phyloP scores from a whole-genome alignment of 2,888 invertebrate genomes.

The Acleris emargana region DNA sequence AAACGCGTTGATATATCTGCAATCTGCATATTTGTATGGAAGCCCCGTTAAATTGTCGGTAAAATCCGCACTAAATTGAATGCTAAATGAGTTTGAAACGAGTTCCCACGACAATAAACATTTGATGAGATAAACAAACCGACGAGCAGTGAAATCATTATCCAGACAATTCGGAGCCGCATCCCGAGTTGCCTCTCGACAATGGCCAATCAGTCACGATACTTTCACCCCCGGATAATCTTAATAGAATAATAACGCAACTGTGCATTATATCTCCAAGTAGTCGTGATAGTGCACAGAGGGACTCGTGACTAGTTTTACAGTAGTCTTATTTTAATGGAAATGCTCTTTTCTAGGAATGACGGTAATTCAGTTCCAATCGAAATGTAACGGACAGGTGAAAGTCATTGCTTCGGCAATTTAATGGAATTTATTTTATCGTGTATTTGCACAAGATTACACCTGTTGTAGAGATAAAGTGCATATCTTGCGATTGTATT shows the following conservation, averaged over 20 bases:
- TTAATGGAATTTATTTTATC: constrained; percentile 53
- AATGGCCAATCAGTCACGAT: constrained; percentile 73
- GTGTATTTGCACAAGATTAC: constrained; percentile 45
- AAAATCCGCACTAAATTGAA: constrained; percentile 61
- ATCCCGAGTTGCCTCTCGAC: constrained; percentile 58
- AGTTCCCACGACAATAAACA: constrained; percentile 76
- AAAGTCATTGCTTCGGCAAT: constrained; percentile 54
- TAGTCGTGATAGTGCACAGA: constrained; percentile 76
- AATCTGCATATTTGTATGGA: constrained; percentile 9
- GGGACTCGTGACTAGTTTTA: constrained; percentile 77
- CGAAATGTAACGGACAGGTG: constrained; percentile 69
- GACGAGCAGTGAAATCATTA: constrained; percentile 65
- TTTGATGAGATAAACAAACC: constrained; percentile 65
- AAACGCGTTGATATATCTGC: constrained; percentile 5
- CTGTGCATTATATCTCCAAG: constrained; percentile 66
- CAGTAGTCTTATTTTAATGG: constrained; percentile 73
- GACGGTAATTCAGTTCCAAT: constrained; percentile 68
- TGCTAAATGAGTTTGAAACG: constrained; percentile 62
- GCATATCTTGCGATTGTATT: constrained; percentile 42
- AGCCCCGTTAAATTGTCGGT: constrained; percentile 45
- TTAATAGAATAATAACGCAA: constrained; percentile 74
- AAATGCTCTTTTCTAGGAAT: constrained; percentile 67
- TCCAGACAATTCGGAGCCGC: constrained; percentile 64
- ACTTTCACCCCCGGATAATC: constrained; percentile 76
- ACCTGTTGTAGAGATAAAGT: constrained; percentile 49